Evolutionary conservation across 1,140 invertebrate genomes (phyloP).

Genomic region (Monomorium pharaonis): DNA sequence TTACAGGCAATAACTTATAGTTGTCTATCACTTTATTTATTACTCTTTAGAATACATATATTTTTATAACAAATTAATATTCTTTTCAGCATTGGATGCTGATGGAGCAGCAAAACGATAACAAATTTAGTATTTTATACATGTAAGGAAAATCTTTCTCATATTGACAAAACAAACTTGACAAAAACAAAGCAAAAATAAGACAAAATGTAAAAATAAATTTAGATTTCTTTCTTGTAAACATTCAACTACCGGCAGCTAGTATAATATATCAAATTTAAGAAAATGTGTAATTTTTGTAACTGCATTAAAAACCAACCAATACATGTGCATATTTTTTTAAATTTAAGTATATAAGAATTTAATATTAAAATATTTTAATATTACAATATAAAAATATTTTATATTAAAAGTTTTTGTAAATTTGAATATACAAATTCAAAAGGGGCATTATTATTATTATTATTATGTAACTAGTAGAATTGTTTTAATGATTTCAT

Average conservation of each 20-base stretch:
- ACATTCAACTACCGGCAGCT: neutral
- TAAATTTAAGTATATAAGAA: slow-evolving; percentile 45
- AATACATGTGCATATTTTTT: slow-evolving; percentile 27
- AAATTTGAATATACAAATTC: slow-evolving; percentile 38
- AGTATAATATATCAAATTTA: neutral
- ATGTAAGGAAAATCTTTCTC: slow-evolving; percentile 10
- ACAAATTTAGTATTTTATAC: slow-evolving; percentile 55
- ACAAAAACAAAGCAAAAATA: slow-evolving; percentile 48
- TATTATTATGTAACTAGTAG: slow-evolving; percentile 37
- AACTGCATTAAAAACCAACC: slow-evolving; percentile 36
- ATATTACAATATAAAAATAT: slow-evolving; percentile 58
- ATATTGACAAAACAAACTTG: slow-evolving; percentile 40
- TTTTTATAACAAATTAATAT: neutral
- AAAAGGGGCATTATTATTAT: slow-evolving; percentile 58
- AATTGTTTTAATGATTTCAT: slow-evolving; percentile 34
- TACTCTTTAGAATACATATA: neutral
- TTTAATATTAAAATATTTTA: slow-evolving; percentile 35
- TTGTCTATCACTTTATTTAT: neutral
- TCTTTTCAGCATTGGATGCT: slow-evolving; percentile 80
- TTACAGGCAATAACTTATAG: neutral
- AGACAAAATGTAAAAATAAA: slow-evolving; percentile 49
- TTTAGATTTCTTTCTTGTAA: slow-evolving; percentile 34
- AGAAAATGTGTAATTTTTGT: slow-evolving; percentile 27
- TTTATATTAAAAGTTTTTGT: slow-evolving; percentile 51
- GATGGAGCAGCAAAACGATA: slow-evolving; percentile 81